A percentile compares a stretch with the other conserved stretches of the same genome.
phyloP scores from a whole-genome alignment of 2,113 vertebrate genomes.

The Cinclus cinclus region DNA sequence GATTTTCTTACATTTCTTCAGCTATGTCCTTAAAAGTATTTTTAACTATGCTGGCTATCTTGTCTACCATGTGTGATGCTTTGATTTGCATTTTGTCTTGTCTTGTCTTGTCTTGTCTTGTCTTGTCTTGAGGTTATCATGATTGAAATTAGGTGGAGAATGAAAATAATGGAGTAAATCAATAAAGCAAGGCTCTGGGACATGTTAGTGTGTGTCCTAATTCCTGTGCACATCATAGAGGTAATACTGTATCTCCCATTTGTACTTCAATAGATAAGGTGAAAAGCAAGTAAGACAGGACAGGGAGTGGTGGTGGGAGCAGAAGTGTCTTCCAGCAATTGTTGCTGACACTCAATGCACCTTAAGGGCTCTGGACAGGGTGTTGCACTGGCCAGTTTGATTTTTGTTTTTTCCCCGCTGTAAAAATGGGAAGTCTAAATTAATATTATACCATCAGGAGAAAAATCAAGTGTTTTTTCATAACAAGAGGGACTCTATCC shows the following conservation, averaged over 20 bases:
- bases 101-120: background rate
- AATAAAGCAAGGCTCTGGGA: background rate
- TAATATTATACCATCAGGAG: background rate
- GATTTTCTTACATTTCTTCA: background rate
- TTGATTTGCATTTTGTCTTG: background rate
- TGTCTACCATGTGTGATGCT: background rate
- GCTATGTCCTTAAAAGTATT: background rate
- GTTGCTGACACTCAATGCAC: background rate
- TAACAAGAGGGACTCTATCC: background rate
- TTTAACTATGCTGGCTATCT: background rate
- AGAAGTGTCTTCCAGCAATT: background rate
- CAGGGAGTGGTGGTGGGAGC: fast-evolving
- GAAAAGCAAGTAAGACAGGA: background rate
- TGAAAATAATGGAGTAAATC: background rate
- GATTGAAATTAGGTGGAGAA: background rate
- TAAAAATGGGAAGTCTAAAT: background rate
- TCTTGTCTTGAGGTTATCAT: background rate
- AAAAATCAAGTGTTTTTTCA: background rate
- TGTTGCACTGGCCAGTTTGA: background rate
- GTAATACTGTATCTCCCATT: background rate
- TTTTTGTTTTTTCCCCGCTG: background rate
- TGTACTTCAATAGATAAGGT: background rate
- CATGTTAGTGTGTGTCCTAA: background rate
- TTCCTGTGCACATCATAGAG: background rate
- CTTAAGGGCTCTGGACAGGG: background rate